Evolutionary conservation across 2,888 invertebrate species (phyloP).

Genomic region (Sphaerophoria rueppellii): DNA sequence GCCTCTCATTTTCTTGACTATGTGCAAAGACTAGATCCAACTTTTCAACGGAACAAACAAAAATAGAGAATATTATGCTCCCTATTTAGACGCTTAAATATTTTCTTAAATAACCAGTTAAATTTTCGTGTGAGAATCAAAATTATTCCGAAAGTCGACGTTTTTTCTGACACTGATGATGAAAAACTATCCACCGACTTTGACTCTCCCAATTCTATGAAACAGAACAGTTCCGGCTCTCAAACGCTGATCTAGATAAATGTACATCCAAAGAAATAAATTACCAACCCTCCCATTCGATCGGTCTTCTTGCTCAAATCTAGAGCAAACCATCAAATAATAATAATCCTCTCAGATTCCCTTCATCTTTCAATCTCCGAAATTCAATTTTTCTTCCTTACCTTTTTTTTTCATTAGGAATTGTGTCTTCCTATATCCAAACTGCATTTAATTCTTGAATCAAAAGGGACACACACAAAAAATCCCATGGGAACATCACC

Average conservation of each 20-base stretch:
- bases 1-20: too few species aligned
- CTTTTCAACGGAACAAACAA: too few species aligned
- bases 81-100: too few species aligned
- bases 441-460: constrained; percentile 39
- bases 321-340: neutral
- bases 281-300: constrained; percentile 38
- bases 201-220: too few species aligned
- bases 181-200: constrained; percentile 23
- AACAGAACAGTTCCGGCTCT: constrained; percentile 21
- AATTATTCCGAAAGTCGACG: neutral
- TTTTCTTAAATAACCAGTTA: too few species aligned
- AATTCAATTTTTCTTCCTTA: constrained; percentile 19
- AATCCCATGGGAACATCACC: constrained; percentile 56
- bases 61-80: too few species aligned
- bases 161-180: constrained; percentile 17
- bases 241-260: constrained; percentile 47
- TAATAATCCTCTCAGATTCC: constrained; percentile 11
- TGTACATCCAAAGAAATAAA: constrained; percentile 37
- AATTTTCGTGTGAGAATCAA: too few species aligned
- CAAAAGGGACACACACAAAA: neutral
- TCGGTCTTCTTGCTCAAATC: neutral
- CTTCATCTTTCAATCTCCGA: constrained; percentile 42
- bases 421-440: neutral
- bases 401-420: neutral
- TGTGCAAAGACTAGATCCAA: too few species aligned